Evolutionary conservation across 1,140 invertebrate genomes (phyloP).

Genomic region (Venturia canescens): DNA sequence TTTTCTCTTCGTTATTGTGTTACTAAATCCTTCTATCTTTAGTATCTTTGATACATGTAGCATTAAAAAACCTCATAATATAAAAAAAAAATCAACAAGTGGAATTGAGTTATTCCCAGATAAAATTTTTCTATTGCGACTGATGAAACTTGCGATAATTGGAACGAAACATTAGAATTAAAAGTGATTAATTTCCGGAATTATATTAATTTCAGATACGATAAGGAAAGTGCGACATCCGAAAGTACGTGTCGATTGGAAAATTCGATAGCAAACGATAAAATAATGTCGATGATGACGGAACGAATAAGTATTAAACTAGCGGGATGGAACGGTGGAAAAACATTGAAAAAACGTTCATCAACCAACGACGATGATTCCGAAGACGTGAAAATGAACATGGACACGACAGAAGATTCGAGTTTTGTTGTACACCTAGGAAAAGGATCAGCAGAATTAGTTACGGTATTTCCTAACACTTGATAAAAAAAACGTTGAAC

Average conservation of each 20-base stretch:
- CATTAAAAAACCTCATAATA: not conserved
- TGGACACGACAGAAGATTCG: conserved; percentile 50
- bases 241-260: conserved; percentile 58
- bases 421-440: conserved; percentile 60
- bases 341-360: conserved; percentile 18
- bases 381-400: conserved; percentile 54
- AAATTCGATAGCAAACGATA: conserved; percentile 68
- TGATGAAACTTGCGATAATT: too few relatives aligned
- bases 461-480: conserved; percentile 7
- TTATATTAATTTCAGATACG: conserved; percentile 64
- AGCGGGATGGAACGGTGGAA: conserved; percentile 58
- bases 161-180: too few relatives aligned
- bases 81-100: not conserved
- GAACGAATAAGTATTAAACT: conserved; percentile 72
- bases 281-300: conserved; percentile 68
- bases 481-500: conserved; percentile 18
- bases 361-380: not conserved
- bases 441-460: conserved; percentile 67
- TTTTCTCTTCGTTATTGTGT: conserved; percentile 9
- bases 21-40: too few relatives aligned
- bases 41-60: too few relatives aligned
- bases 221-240: conserved; percentile 59
- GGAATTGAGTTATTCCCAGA: too few relatives aligned
- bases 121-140: not conserved
- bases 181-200: too few relatives aligned